Evolutionary conservation across 2,797 vertebrate genomes (phyloP).

Genomic region (Euphonia xanthogaster): DNA sequence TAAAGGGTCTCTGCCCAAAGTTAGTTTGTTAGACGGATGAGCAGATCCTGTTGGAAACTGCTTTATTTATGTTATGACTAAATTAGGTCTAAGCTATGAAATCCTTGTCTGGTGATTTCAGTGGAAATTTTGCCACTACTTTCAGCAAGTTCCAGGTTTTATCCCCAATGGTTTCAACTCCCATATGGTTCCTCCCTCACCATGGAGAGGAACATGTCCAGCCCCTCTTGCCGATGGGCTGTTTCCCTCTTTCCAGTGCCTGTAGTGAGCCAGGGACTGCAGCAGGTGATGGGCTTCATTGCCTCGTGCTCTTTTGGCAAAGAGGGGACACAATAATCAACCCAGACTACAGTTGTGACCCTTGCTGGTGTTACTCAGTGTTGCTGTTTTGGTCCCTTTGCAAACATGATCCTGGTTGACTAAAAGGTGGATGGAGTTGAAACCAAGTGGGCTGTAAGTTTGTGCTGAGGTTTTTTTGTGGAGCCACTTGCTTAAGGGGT

Average conservation of each 20-base stretch:
- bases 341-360: not conserved
- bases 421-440: not conserved
- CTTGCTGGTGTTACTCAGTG: not conserved
- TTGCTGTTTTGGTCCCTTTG: not conserved
- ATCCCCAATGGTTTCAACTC: not conserved
- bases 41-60: not conserved
- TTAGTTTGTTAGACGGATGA: not conserved
- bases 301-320: not conserved
- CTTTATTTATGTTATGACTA: not conserved
- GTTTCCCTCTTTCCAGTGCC: not conserved
- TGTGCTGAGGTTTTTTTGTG: not conserved
- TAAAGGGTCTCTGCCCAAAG: not conserved
- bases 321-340: not conserved
- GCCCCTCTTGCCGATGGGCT: not conserved
- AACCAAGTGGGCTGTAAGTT: not conserved
- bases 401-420: not conserved
- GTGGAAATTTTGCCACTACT: not conserved
- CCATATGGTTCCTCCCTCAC: not conserved
- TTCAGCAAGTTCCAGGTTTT: not conserved
- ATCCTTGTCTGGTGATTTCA: not conserved
- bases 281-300: not conserved
- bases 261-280: not conserved
- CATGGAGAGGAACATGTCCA: not conserved
- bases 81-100: not conserved
- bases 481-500: not conserved